These are phyloP conservation scores for Rousettus leschenaultii DNA, from an alignment of 2,113 vertebrate genomes.

Conservation along the genomic window DNA sequence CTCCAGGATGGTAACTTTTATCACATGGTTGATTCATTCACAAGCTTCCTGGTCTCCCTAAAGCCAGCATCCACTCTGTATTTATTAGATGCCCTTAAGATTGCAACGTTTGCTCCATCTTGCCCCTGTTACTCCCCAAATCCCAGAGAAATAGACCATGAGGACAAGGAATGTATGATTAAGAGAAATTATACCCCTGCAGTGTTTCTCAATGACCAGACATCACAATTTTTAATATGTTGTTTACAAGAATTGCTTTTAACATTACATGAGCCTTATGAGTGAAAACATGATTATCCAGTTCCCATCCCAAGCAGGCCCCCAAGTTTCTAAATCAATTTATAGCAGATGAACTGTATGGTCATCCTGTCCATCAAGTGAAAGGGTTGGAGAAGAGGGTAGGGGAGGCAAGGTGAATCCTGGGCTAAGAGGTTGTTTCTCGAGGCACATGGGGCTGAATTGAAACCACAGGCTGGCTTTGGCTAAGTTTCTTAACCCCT, in stretches of 20 bases:
- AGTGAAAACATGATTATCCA: background rate
- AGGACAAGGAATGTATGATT: background rate
- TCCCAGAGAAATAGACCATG: background rate
- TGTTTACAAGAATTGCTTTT: background rate
- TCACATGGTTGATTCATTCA: background rate
- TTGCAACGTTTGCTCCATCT: background rate
- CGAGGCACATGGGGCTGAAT: background rate
- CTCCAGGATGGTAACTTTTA: background rate
- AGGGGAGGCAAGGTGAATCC: background rate
- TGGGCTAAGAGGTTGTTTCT: background rate
- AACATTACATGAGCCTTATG: background rate
- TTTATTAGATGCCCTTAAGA: background rate
- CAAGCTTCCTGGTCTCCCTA: background rate
- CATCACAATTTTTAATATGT: background rate
- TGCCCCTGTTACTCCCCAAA: background rate
- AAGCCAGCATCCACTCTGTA: background rate
- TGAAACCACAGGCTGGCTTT: background rate
- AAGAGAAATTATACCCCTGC: background rate
- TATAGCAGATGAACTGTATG: background rate
- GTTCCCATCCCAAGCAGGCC: background rate
- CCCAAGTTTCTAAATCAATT: background rate
- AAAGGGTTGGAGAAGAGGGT: background rate
- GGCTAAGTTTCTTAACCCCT: background rate
- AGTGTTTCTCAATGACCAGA: background rate
- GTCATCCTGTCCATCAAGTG: background rate